Conservation (phyloP, 2,888 invertebrate species). For the Tetragnatha montana region DNA sequence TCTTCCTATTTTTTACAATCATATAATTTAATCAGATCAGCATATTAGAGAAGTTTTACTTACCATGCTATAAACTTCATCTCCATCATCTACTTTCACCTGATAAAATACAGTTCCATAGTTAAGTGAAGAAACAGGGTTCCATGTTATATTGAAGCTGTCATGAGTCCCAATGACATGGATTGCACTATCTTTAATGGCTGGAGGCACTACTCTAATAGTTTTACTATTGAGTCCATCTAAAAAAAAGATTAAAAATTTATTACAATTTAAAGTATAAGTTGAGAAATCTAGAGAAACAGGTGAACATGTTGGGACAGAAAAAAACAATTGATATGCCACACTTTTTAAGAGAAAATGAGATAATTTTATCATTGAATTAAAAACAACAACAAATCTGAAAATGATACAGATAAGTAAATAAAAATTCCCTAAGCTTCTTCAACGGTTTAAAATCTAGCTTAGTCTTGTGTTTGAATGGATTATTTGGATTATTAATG, state of each 20-base stretch:
- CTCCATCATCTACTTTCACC: slow-evolving; percentile 78
- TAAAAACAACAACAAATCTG: too few relatives aligned
- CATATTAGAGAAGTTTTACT: slow-evolving; percentile 63
- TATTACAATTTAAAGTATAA: too few relatives aligned
- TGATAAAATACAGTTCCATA: slow-evolving; percentile 90
- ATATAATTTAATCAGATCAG: background rate
- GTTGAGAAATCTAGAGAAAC: too few relatives aligned
- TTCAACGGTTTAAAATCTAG: too few relatives aligned
- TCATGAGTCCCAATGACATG: slow-evolving; percentile 85
- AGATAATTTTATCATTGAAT: too few relatives aligned
- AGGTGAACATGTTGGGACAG: too few relatives aligned
- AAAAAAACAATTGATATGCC: too few relatives aligned
- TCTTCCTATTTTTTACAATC: background rate
- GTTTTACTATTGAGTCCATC: slow-evolving; percentile 17
- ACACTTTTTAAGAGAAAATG: too few relatives aligned
- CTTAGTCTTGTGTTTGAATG: too few relatives aligned
- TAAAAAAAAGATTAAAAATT: background rate
- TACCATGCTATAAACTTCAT: slow-evolving; percentile 74
- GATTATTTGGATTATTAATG: too few relatives aligned
- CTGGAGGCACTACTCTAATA: slow-evolving; percentile 82
- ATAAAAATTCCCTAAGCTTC: too few relatives aligned
- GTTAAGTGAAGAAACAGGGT: slow-evolving; percentile 84
- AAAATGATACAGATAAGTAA: too few relatives aligned
- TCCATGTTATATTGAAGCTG: slow-evolving; percentile 90
- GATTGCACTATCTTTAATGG: slow-evolving; percentile 83